Percentiles rank a stretch among this genome's conserved stretches.
phyloP scores from a whole-genome alignment of 2,113 vertebrate species.

The Elaphurus davidianus region DNA sequence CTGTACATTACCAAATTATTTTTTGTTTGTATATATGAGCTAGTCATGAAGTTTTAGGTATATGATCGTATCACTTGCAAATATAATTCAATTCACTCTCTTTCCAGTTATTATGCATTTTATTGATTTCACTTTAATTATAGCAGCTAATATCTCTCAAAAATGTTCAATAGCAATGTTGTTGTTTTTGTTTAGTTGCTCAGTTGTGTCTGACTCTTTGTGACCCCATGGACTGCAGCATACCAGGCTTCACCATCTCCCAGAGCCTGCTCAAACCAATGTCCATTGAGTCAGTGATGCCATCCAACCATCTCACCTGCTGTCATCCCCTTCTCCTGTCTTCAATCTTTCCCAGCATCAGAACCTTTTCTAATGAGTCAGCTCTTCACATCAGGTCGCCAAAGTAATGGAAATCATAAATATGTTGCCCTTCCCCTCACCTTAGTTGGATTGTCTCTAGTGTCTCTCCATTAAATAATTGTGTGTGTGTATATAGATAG shows the following conservation, averaged over 20 bases:
- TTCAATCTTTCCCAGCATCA: too few relatives aligned
- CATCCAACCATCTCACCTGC: background rate
- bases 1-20: background rate
- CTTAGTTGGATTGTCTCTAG: background rate
- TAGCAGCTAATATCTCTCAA: background rate
- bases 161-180: background rate
- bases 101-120: background rate
- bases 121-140: background rate
- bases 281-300: background rate
- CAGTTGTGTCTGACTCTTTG: background rate
- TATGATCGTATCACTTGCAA: background rate
- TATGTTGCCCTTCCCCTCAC: background rate
- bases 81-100: background rate
- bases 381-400: too few relatives aligned
- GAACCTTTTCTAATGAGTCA: too few relatives aligned
- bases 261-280: background rate
- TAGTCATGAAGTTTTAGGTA: background rate
- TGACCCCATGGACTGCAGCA: background rate
- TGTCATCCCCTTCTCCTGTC: background rate
- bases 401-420: background rate
- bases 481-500: background rate
- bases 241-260: background rate
- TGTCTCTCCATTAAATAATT: background rate
- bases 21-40: background rate
- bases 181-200: background rate